Conservation (phyloP, 2,113 vertebrate species). For the Varanus salvator region DNA sequence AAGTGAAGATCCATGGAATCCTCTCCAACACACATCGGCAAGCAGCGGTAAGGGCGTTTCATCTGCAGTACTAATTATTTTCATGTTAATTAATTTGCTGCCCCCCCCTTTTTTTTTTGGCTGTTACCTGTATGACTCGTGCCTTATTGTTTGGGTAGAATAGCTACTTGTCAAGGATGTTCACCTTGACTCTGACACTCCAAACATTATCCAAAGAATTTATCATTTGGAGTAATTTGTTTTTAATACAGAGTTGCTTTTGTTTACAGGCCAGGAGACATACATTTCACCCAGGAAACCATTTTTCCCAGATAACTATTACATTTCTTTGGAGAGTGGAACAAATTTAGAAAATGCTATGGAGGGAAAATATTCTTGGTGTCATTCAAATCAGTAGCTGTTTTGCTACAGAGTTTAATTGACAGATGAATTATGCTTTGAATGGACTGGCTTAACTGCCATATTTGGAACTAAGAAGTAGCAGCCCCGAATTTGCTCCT, state of each 20-base stretch:
- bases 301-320: constrained; percentile 19
- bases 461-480: constrained; percentile 22
- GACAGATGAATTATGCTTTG: not conserved
- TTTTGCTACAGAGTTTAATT: not conserved
- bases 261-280: not conserved
- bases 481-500: constrained; percentile 6
- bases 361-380: not conserved
- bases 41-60: constrained; percentile 87
- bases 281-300: not conserved
- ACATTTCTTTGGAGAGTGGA: constrained; percentile 13
- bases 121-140: constrained; percentile 1
- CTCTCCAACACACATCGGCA: constrained; percentile 97
- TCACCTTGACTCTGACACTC: not conserved
- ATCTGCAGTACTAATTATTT: constrained; percentile 9
- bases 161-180: constrained; percentile 19
- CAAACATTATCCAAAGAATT: too few relatives aligned
- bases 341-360: constrained; percentile 2
- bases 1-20: constrained; percentile 98
- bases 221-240: too few relatives aligned
- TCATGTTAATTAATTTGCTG: not conserved
- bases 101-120: too few relatives aligned
- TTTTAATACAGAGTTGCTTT: constrained; percentile 23
- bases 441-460: constrained; percentile 25
- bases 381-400: not conserved
- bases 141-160: not conserved